Evolutionary conservation across 2,113 vertebrate species (phyloP), one percentile per base, ranked within the genome.

Genomic region (Heterotis niloticus): DNA sequence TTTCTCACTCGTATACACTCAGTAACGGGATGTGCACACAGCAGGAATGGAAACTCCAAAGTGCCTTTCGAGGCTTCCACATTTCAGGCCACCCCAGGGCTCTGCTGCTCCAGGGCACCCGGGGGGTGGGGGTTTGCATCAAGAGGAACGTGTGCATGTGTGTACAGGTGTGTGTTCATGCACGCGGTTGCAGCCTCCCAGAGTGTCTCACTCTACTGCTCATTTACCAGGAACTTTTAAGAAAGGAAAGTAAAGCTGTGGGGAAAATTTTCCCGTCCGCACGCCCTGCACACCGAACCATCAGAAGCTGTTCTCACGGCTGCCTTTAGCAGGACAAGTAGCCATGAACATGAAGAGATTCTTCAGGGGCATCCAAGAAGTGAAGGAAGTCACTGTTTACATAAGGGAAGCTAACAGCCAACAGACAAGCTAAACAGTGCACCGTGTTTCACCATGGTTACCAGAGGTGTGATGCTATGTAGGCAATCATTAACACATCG

Each of bases 1-100:
- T 90, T 91, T 92, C 85, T 87, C 87, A 81, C 74, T 90, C 88
- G 84, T 90, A 92, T 92, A 92, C 92, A 92, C 89, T 86, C 91
- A 90, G 92, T 92, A 93, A 93, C 90, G 90, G 90, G 90, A 91
- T 86, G 87, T 88, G 86, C 86, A 81, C 91, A 76, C 91, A 90
- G 90, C 90, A 80, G 91, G 92, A 92, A 88, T 86, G 91, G 92
- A 93, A 92, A 92, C 89, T 91, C 88, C 80, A 86, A 88, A 89
- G 90, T 89, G 87, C 88, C 86, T 93, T 92, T 90, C 82, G 87
- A 91, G 89, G 85, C 82, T 89, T 86, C 80, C 76, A 82, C 86
- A 88, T 88, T 85, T 85, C 85, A 76, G 34, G 34, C 3, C 34
- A 44, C 34, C 3, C 34, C 7, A 7, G 34, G 34, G 34, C 34